These are phyloP conservation scores for Adela reaumurella DNA, from an alignment of 2,888 invertebrate genomes.

Conservation along the genomic window DNA sequence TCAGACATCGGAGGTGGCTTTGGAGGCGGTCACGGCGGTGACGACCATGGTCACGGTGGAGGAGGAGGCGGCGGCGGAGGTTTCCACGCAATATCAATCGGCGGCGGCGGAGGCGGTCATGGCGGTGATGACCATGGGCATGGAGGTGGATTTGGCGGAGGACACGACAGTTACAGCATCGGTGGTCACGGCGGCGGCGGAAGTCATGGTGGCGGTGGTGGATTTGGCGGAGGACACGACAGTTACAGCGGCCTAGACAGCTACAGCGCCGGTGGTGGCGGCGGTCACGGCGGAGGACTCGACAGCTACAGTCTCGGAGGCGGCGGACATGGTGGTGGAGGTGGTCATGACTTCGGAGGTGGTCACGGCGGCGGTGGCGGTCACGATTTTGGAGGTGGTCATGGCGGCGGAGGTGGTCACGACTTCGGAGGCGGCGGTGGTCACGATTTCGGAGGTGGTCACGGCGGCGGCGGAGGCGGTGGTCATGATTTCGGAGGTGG, in stretches of 20 bases:
- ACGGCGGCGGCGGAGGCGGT: no score
- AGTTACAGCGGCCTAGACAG: conserved; percentile 8
- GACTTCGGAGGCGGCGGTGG: conserved; percentile 1
- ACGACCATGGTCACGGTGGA: conserved; percentile 12
- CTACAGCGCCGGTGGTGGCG: conserved; percentile 9
- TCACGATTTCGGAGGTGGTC: conserved; percentile 12
- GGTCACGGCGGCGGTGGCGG: conserved; percentile 8
- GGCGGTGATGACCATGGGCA: conserved; percentile 13
- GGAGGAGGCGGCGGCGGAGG: conserved; percentile 8
- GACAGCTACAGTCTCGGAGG: conserved; percentile 7
- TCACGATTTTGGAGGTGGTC: conserved; percentile 8
- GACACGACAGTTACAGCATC: conserved; percentile 15
- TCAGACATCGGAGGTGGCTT: conserved; percentile 10
- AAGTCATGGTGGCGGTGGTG: conserved; percentile 6
- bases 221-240: conserved; percentile 14
- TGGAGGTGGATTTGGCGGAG: conserved; percentile 5
- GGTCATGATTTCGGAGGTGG: conserved; percentile 2
- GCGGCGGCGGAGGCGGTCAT: conserved; percentile 7
- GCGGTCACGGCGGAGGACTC: conserved; percentile 15
- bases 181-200: conserved; percentile 11
- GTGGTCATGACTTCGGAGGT: conserved; percentile 12
- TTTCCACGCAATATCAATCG: conserved; percentile 9
- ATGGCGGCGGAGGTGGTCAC: conserved; percentile 12
- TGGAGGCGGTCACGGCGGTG: conserved; percentile 6
- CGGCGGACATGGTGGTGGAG: not conserved